These are phyloP conservation scores for Pholis gunnellus DNA, from an alignment of 2,113 vertebrate species.

Conservation along the genomic window DNA sequence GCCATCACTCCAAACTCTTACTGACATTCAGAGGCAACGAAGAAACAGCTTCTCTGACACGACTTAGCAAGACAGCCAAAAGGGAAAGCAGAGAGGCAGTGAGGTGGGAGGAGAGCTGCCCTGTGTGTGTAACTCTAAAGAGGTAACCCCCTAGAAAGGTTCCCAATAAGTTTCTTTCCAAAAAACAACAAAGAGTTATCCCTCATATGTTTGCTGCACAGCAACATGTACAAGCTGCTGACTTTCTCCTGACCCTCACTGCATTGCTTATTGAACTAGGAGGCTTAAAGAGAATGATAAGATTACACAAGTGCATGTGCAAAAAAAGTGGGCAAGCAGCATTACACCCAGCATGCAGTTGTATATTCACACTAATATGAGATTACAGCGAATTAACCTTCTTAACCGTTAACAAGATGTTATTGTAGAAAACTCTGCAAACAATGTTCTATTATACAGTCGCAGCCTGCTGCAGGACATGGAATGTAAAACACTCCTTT, in stretches of 20 bases:
- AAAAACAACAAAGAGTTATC: slow-evolving; percentile 65
- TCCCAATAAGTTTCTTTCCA: slow-evolving; percentile 58
- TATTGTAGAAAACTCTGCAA: slow-evolving; percentile 26
- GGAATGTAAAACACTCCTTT: slow-evolving; percentile 61
- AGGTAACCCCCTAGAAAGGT: slow-evolving; percentile 63
- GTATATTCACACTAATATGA: slow-evolving; percentile 27
- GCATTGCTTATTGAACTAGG: slow-evolving; percentile 38
- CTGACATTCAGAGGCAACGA: slow-evolving; percentile 52
- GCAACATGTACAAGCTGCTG: slow-evolving; percentile 34
- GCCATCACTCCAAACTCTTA: slow-evolving; percentile 52
- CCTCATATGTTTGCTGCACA: slow-evolving; percentile 43
- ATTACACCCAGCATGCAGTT: neutral
- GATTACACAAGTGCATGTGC: slow-evolving; percentile 31
- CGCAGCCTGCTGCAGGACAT: slow-evolving; percentile 36
- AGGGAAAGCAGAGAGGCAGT: slow-evolving; percentile 21
- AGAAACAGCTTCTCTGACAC: slow-evolving; percentile 58
- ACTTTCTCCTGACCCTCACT: slow-evolving; percentile 61
- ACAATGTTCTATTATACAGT: slow-evolving; percentile 43
- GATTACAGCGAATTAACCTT: slow-evolving; percentile 40
- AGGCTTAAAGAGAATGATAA: slow-evolving; percentile 42
- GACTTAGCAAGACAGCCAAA: slow-evolving; percentile 58
- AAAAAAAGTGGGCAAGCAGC: slow-evolving; percentile 1
- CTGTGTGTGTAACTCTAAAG: slow-evolving; percentile 28
- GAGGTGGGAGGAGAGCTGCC: slow-evolving; percentile 15
- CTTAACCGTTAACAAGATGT: slow-evolving; percentile 43